Evolutionary conservation across 2,113 vertebrate genomes (phyloP).

Genomic region (Ciconia stormi): DNA sequence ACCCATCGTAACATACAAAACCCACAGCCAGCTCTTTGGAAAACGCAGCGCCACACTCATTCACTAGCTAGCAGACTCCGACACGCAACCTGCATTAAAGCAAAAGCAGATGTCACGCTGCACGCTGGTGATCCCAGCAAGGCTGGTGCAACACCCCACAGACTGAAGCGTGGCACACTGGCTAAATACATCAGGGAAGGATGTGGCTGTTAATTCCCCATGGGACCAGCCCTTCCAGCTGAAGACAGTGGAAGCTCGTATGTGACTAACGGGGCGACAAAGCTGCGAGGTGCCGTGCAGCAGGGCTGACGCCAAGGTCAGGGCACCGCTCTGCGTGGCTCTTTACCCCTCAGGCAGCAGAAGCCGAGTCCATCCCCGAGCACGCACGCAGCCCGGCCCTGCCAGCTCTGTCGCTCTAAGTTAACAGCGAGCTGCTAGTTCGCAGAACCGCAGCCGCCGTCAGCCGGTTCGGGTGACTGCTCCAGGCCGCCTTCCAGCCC

Average conservation of each 20-base stretch:
- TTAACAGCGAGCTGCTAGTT: background rate
- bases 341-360: background rate
- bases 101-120: fast-evolving
- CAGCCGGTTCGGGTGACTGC: background rate
- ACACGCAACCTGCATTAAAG: fast-evolving
- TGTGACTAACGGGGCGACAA: background rate
- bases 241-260: background rate
- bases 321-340: background rate
- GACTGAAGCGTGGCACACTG: background rate
- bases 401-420: fast-evolving
- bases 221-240: background rate
- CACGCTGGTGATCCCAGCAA: background rate
- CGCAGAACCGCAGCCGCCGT: background rate
- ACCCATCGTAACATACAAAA: fast-evolving
- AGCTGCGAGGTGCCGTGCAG: fast-evolving
- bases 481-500: background rate
- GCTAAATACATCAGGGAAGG: background rate
- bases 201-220: background rate
- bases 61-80: background rate
- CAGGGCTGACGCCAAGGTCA: background rate
- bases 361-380: background rate
- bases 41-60: background rate
- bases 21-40: background rate
- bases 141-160: background rate
- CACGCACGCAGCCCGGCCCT: fast-evolving